Percentiles rank a stretch among this genome's conserved stretches.
These are phyloP conservation scores for Cerceris rybyensis DNA, from an alignment of 2,888 invertebrate species.

Conservation along the genomic window DNA sequence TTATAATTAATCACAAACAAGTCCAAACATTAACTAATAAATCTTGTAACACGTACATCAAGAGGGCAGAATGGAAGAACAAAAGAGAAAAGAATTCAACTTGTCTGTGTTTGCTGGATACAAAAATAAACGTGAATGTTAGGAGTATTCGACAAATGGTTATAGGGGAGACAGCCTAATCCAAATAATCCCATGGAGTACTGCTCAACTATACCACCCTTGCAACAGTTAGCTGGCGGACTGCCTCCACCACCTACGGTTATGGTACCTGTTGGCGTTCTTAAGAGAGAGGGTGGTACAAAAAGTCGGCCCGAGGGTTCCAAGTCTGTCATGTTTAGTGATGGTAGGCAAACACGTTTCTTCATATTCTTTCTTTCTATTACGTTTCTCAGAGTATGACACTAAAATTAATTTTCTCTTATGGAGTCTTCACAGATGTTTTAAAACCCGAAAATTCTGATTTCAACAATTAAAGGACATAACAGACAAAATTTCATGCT, in stretches of 20 bases:
- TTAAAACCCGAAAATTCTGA: no score
- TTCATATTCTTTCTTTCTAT: background rate
- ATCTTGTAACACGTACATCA: no score
- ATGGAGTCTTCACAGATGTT: no score
- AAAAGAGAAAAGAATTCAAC: background rate
- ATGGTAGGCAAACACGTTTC: conserved; percentile 83
- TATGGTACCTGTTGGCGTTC: conserved; percentile 93
- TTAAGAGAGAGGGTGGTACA: conserved; percentile 87
- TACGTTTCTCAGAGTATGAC: background rate
- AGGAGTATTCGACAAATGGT: conserved; percentile 82
- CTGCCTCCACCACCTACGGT: conserved; percentile 85
- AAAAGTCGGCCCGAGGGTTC: conserved; percentile 83
- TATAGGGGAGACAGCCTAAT: conserved; percentile 86
- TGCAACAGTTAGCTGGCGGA: conserved; percentile 86
- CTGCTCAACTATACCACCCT: conserved; percentile 91
- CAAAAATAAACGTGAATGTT: conserved; percentile 67
- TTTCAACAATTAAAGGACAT: no score
- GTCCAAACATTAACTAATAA: background rate
- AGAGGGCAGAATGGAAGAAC: background rate
- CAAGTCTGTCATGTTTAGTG: conserved; percentile 93
- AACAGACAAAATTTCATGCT: no score
- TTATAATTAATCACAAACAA: background rate
- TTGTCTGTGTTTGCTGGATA: conserved; percentile 57
- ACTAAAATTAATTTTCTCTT: no score
- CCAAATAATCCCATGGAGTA: conserved; percentile 95